These are phyloP conservation scores for Psilopogon haemacephalus DNA, from an alignment of 2,113 vertebrate species.

Conservation along the genomic window DNA sequence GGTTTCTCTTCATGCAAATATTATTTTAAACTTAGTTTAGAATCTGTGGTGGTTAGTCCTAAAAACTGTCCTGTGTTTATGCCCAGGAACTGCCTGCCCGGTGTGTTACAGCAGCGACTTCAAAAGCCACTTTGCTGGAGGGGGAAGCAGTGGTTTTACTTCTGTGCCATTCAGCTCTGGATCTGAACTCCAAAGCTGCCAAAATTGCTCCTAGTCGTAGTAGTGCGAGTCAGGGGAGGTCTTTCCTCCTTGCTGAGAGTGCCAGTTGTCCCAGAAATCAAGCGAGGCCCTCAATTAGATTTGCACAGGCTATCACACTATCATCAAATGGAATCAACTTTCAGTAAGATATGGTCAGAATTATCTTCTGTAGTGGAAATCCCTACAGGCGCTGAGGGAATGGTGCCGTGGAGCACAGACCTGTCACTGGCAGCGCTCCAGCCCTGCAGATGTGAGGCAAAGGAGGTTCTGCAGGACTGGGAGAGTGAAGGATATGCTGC, in stretches of 20 bases:
- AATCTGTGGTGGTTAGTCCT: slow-evolving; percentile 36
- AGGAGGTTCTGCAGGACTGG: slow-evolving; percentile 52
- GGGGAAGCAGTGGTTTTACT: not conserved
- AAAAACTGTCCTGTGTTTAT: slow-evolving; percentile 48
- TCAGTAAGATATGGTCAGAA: slow-evolving; percentile 28
- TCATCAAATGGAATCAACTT: slow-evolving; percentile 31
- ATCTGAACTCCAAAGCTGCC: not conserved
- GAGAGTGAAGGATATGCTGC: not conserved
- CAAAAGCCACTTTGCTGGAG: not conserved
- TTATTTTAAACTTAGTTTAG: slow-evolving; percentile 48
- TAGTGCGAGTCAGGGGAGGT: not conserved
- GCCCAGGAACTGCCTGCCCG: not conserved
- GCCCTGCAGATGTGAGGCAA: slow-evolving; percentile 64
- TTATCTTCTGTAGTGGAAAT: slow-evolving; percentile 51
- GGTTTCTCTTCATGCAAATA: slow-evolving; percentile 49
- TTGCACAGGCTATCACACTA: not conserved
- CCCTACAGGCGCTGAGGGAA: slow-evolving; percentile 18
- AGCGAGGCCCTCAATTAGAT: not conserved
- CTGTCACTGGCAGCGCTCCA: slow-evolving; percentile 57
- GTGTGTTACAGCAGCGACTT: not conserved
- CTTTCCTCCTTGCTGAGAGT: not conserved
- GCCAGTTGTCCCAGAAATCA: not conserved
- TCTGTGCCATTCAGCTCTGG: not conserved
- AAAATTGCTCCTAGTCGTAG: not conserved
- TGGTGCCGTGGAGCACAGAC: slow-evolving; percentile 37